Base-by-base conservation (phyloP, 2,113 vertebrate genomes). In the Machaerirhynchus nigripectus region DNA sequence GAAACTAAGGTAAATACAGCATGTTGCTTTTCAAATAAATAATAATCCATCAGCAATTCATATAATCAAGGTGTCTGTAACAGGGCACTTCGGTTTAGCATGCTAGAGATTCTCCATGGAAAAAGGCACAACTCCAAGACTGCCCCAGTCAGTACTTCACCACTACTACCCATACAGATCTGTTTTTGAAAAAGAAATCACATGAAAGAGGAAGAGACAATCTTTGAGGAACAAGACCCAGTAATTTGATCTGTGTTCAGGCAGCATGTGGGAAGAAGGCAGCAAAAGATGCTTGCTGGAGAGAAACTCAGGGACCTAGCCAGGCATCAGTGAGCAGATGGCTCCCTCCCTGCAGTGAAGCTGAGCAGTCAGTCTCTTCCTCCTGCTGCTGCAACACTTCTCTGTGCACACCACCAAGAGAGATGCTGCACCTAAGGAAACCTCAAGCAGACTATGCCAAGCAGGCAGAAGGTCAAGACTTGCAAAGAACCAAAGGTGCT, bases 351-450 rank as follows among this genome's bases (percentile, higher is more conserved):
- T 71, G 79, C 67, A 83, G 75, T 27, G 79, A 90, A 69, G 79
- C 65, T 93, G 75, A 93, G 92, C 92, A 90, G 69, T 87, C 87
- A 80, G 40, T 23, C 40, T 90, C 83, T 83, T 73, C 69, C 60
- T 85, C 33, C 88, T 83, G 82, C 70, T 92, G 85, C 84, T 49
- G 7, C 33, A 64, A 57, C 46, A 35, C 49, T 46, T 86, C 75
- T 42, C 68, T 50, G 49, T 75, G 49, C 40, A 9, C 28, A 42
- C 28, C 68, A 90, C 27, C 21, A 50, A 44, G 39, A 46, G 33
- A 78, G 39, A 50, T 50, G 33, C 42, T 57, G 31, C 28, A 74
- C 63, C 55, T 89, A 74, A 84, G 42, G 50, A 93, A 89, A 37
- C 37, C 35, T 82, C 6, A 1, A 79, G 47, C 61, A 73, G 28